A percentile compares a stretch with the other conserved stretches of the same genome.
phyloP scores from a whole-genome alignment of 2,888 invertebrate species.

The Laspeyria flexula region DNA sequence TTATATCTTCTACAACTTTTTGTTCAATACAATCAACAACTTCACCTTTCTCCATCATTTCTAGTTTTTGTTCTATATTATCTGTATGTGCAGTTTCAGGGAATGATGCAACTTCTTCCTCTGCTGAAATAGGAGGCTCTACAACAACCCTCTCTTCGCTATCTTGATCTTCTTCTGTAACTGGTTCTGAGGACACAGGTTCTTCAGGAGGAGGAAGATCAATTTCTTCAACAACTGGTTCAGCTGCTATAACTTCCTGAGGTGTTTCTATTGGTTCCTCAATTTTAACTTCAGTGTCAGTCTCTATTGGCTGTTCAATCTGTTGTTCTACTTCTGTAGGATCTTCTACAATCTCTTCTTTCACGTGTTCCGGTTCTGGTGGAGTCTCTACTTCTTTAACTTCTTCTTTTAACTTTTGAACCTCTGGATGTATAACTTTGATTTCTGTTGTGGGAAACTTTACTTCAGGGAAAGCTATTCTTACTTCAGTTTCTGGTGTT shows the following conservation, averaged over 20 bases:
- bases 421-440: constrained; percentile 74
- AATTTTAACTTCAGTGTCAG: constrained; percentile 6
- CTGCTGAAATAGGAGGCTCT: constrained; percentile 41
- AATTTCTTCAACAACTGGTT: constrained; percentile 9
- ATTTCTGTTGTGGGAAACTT: constrained; percentile 79
- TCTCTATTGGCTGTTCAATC: constrained; percentile 2
- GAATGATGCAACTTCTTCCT: constrained; percentile 27
- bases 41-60: constrained; percentile 41
- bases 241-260: constrained; percentile 5
- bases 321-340: constrained; percentile 21
- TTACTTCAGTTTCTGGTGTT: constrained; percentile 52
- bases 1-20: constrained; percentile 52
- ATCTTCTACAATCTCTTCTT: constrained; percentile 22
- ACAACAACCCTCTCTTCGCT: constrained; percentile 8
- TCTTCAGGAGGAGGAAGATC: constrained; percentile 19
- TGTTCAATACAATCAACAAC: constrained; percentile 33
- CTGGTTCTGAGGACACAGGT: constrained; percentile 8
- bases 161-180: constrained; percentile 5
- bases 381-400: constrained; percentile 47
- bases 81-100: constrained; percentile 25
- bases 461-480: constrained; percentile 72
- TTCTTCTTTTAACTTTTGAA: constrained; percentile 69
- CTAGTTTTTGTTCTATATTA: constrained; percentile 36
- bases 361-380: constrained; percentile 21
- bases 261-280: constrained; percentile 4